Evolutionary conservation across 2,113 vertebrate species (phyloP), one percentile per base, ranked within the genome.

Genomic region (Ursus arctos): DNA sequence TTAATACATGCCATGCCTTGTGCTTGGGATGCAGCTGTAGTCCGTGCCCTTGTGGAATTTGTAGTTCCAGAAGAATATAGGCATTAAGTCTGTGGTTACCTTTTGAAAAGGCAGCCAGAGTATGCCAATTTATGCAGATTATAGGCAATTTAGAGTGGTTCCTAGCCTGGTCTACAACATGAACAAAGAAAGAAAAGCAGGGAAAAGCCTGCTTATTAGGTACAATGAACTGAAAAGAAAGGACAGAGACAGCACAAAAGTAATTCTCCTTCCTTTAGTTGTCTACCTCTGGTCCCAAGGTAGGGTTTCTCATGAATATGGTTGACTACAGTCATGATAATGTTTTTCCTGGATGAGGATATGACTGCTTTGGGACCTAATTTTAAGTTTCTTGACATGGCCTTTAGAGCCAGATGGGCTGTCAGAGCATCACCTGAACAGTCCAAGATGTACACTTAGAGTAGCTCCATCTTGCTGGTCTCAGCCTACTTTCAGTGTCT

Each of bases 371-470:
- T n/a, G 19, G 36, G 19, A 82, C 33, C 26, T 69, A 28, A 69
- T 77, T 88, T 88, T 94, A 72, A 87, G 51, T 92, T 94, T 88
- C 57, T 81, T 59, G 31, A 72, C 63, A 77, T 63, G 86, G 72
- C 63, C 86, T 94, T 82, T 88, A 31, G 22, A 13, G 24, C 47
- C 16, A 28, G 21, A 55, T 74, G 63, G 40, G 22, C 36, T 91
- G 7, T 87, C 59, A 76, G 13, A 94, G 18, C n/a, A 87, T 87
- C 31, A 57, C 31, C 65, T 74, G 24, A 49, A 67, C 24, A 57
- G 53, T 26, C 43, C 49, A 47, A 87, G 31, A 57, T 91, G 57
- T 24, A 24, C 47, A 19, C 47, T 55, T 21, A 57, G 1, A 40
- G 65, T 74, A 74, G 80, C 57, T 22, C 28, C 36, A 31, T 57